Percentiles rank a stretch among this genome's conserved stretches.
Evolutionary conservation across 2,797 vertebrate genomes (phyloP).

Genomic region (Thamnophis elegans): DNA sequence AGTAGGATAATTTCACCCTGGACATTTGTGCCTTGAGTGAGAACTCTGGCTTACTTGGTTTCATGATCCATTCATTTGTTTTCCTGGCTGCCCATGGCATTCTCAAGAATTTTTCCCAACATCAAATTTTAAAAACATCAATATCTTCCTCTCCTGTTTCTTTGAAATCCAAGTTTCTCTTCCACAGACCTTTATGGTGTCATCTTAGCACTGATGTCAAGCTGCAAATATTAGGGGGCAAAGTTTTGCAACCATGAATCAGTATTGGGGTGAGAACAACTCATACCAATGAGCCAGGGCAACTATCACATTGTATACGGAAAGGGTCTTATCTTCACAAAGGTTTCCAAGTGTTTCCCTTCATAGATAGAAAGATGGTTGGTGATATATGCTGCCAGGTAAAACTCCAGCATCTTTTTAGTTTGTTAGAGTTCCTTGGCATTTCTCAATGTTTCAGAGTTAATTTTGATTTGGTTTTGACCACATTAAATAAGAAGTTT

Average conservation of each 20-base stretch:
- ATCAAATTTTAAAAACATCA: background rate
- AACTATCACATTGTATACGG: background rate
- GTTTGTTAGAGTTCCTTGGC: constrained; percentile 45
- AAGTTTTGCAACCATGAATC: background rate
- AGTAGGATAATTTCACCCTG: background rate
- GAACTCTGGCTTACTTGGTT: background rate
- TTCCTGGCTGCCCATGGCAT: background rate
- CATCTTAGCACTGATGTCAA: background rate
- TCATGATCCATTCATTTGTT: background rate
- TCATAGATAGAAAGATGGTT: background rate
- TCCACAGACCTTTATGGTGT: background rate
- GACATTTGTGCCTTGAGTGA: background rate
- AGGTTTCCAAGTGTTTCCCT: background rate
- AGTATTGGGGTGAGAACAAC: background rate
- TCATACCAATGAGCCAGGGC: too few species aligned
- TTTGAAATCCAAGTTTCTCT: background rate
- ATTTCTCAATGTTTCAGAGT: constrained; percentile 46
- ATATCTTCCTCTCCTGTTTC: background rate
- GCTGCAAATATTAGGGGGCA: background rate
- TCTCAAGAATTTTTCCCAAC: background rate
- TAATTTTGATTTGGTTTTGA: constrained; percentile 51
- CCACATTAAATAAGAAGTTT: constrained; percentile 55
- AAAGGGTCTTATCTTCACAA: background rate
- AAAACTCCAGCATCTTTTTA: constrained; percentile 12
- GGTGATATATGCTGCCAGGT: background rate